Percentiles rank a stretch among this genome's conserved stretches.
Evolutionary conservation across 2,797 vertebrate species (phyloP).

Genomic region (Mormyrus hasselquistii): DNA sequence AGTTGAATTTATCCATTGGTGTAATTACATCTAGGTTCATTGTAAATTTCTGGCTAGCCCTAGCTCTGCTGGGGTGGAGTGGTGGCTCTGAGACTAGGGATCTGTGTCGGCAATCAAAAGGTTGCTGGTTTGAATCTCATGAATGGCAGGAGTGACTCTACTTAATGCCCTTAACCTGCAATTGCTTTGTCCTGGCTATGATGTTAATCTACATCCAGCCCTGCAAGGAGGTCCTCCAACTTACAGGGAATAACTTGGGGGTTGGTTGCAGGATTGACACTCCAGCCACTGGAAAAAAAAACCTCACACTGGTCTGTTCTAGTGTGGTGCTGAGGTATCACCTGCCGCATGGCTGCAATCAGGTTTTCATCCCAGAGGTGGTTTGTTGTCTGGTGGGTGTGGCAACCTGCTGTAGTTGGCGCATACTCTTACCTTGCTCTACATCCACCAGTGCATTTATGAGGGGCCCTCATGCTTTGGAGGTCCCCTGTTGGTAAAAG

Average conservation of each 20-base stretch:
- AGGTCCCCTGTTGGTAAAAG: background rate
- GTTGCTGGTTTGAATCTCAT: background rate
- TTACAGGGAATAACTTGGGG: background rate
- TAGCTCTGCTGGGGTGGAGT: background rate
- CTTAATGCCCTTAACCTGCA: background rate
- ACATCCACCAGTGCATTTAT: background rate
- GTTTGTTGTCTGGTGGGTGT: background rate
- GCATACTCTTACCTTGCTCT: background rate
- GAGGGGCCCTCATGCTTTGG: background rate
- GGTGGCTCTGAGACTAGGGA: background rate
- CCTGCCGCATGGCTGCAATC: background rate
- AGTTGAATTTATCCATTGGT: background rate
- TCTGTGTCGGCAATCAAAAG: background rate
- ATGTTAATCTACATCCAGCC: background rate
- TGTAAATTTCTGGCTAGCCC: background rate
- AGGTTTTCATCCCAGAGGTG: background rate
- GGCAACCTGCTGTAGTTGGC: background rate
- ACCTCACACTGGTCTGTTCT: background rate
- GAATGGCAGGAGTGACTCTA: background rate
- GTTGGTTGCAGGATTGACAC: background rate
- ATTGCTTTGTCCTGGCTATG: background rate
- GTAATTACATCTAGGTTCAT: background rate
- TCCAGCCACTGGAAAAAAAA: background rate
- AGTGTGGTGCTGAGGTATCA: background rate
- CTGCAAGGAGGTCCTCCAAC: background rate